Evolutionary conservation across 2,797 vertebrate genomes (phyloP).

Genomic region (Hapalemur alaotrensis): DNA sequence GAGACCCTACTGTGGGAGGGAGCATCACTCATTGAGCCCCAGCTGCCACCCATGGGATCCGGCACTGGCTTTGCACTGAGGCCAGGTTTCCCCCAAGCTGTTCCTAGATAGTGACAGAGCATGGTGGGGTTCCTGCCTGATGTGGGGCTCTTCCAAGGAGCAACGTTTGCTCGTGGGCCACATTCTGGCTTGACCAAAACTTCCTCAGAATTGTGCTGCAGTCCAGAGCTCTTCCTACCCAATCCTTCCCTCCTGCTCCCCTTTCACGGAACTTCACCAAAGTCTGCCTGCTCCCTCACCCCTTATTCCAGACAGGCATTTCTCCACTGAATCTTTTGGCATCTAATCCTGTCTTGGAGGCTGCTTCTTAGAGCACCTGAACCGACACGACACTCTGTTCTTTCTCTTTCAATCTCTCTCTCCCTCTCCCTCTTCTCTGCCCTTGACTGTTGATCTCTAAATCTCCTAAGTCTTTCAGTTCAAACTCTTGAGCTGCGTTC

Average conservation of each 20-base stretch:
- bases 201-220: background rate
- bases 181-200: background rate
- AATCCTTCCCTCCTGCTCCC: background rate
- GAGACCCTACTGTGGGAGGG: background rate
- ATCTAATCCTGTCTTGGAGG: background rate
- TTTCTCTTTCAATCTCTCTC: background rate
- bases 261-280: background rate
- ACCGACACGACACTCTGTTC: no score
- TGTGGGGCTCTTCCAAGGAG: background rate
- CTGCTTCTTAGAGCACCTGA: background rate
- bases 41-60: background rate
- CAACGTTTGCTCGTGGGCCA: background rate
- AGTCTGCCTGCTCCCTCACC: background rate
- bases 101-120: background rate
- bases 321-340: background rate
- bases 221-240: background rate
- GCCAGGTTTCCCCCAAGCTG: background rate
- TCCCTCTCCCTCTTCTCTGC: background rate
- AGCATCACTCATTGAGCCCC: fast-evolving
- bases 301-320: fast-evolving
- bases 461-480: background rate
- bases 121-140: background rate
- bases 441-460: background rate
- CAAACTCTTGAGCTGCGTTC: background rate
- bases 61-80: background rate